A percentile compares a stretch with the other conserved stretches of the same genome.
Evolutionary conservation across 2,797 vertebrate genomes (phyloP).

Genomic region (Danionella dracula): DNA sequence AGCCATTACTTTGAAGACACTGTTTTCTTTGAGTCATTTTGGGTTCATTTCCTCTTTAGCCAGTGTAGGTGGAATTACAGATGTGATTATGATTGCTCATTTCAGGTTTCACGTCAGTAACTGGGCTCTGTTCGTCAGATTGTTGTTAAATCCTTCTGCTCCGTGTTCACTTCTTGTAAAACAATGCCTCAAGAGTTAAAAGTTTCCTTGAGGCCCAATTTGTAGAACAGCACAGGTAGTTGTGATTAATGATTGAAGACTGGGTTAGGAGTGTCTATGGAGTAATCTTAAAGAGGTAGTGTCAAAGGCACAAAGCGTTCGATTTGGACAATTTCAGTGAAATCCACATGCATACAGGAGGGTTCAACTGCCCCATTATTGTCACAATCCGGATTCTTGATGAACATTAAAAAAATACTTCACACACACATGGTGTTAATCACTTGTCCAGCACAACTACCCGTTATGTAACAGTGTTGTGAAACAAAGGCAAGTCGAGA

Average conservation of each 20-base stretch:
- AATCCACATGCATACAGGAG: too few species aligned
- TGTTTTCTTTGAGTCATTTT: not conserved
- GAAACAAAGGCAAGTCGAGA: not conserved
- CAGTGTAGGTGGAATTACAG: not conserved
- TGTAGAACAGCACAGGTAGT: too few species aligned
- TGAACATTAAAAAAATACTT: not conserved
- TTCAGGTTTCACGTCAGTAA: conserved; percentile 13
- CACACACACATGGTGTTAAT: conserved; percentile 8
- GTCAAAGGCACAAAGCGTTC: too few species aligned
- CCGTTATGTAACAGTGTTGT: conserved; percentile 1
- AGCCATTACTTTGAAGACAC: not conserved
- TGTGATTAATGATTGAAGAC: too few species aligned
- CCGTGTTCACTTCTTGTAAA: not conserved
- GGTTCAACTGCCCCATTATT: not conserved
- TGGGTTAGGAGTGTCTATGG: too few species aligned
- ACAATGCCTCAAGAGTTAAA: too few species aligned
- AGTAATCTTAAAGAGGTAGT: too few species aligned
- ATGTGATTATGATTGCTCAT: conserved; percentile 10
- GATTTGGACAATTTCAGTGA: too few species aligned
- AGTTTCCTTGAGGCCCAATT: too few species aligned
- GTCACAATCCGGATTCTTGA: not conserved
- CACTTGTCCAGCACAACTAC: not conserved
- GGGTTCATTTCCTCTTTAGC: not conserved
- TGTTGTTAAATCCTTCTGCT: not conserved
- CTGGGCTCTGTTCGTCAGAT: conserved; percentile 5